Base-by-base conservation (phyloP, 2,888 invertebrate genomes). In the Monoplex corrugatus region DNA sequence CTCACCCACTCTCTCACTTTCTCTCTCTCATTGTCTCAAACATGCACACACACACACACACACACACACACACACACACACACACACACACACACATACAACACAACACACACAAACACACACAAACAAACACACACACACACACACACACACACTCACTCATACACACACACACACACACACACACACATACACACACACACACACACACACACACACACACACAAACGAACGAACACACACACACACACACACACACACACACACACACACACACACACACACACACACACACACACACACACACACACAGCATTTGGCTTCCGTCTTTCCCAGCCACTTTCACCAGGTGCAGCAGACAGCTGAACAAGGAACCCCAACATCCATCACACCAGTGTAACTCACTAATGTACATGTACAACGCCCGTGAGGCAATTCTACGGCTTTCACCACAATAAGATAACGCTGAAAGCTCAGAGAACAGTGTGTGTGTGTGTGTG, bases 261-360 rank as follows among this genome's bases (percentile, higher is more conserved):
- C 63, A 68, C 63, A 68, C 10, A 68, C 63, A 68, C 23, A 68
- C 63, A 68, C 63, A 68, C 63, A 68, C 63, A 68, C 63, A 6
- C 10, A 68, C 63, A 68, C 63, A 68, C 63, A 68, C 63, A 68
- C 63, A 68, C 63, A 68, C 63, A 68, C 63, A 68, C 63, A 68
- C 63, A 68, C 16, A 68, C 23, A 68, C 23, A n/a, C n/a, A n/a
- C n/a, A n/a, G n/a, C n/a, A n/a, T n/a, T n/a, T n/a, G n/a, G n/a
- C n/a, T n/a, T n/a, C n/a, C n/a, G n/a, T n/a, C n/a, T n/a, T n/a
- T n/a, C n/a, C n/a, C n/a, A n/a, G n/a, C n/a, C n/a, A n/a, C n/a
- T n/a, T n/a, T n/a, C n/a, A n/a, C n/a, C n/a, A n/a, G n/a, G n/a
- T n/a, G n/a, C n/a, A n/a, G n/a, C n/a, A n/a, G n/a, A n/a, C n/a